A percentile compares a stretch with the other conserved stretches of the same genome.
phyloP scores from a whole-genome alignment of 2,888 invertebrate genomes.

The Plagodis dolabraria region DNA sequence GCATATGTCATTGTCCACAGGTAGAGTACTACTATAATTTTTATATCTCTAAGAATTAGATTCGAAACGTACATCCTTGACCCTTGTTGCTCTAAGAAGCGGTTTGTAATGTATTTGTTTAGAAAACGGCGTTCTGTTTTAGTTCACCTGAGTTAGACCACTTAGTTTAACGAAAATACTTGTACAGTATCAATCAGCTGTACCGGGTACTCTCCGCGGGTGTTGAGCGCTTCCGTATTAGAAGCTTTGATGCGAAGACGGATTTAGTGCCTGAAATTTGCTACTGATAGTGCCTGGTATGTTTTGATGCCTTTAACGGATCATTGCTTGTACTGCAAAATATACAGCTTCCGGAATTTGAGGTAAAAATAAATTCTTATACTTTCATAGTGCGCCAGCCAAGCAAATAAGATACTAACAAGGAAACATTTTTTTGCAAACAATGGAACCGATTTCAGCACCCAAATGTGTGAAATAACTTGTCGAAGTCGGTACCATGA shows the following conservation, averaged over 20 bases:
- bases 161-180: slow-evolving; percentile 29
- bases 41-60: not conserved
- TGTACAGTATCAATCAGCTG: slow-evolving; percentile 26
- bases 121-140: slow-evolving; percentile 24
- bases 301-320: too few relatives aligned
- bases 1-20: too few relatives aligned
- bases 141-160: slow-evolving; percentile 28
- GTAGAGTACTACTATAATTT: not conserved
- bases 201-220: slow-evolving; percentile 8
- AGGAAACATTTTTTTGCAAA: too few relatives aligned
- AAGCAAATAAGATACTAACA: too few relatives aligned
- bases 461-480: too few relatives aligned
- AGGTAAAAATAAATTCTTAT: too few relatives aligned
- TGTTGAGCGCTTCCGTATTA: slow-evolving; percentile 22
- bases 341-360: too few relatives aligned
- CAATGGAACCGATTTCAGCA: too few relatives aligned
- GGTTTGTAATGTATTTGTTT: slow-evolving; percentile 16
- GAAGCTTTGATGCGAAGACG: slow-evolving; percentile 24
- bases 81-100: slow-evolving; percentile 3
- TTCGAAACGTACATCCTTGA: slow-evolving; percentile 15
- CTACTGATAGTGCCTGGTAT: not conserved
- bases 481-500: too few relatives aligned
- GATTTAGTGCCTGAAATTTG: slow-evolving; percentile 18
- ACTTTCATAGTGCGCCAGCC: too few relatives aligned
- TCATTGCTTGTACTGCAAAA: too few relatives aligned